phyloP scores from a whole-genome alignment of 1,140 invertebrate species.

The Oscheius sp. region DNA sequence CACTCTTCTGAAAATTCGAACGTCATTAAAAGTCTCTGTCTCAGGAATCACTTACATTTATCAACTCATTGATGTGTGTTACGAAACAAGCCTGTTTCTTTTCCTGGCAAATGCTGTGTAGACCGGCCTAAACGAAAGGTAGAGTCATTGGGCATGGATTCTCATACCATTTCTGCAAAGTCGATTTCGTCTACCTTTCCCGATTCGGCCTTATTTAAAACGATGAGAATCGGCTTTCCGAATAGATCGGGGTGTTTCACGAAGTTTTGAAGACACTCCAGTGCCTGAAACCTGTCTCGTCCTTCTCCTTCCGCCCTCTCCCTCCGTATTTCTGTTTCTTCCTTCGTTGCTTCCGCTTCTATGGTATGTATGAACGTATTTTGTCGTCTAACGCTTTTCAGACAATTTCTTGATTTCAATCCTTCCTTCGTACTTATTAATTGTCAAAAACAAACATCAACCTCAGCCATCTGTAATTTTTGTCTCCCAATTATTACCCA shows the following conservation, averaged over 20 bases:
- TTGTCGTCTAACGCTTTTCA: too few relatives aligned
- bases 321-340: too few relatives aligned
- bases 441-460: constrained; percentile 14
- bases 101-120: background rate
- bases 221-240: constrained; percentile 20
- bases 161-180: constrained; percentile 11
- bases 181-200: constrained; percentile 24
- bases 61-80: background rate
- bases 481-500: too few relatives aligned
- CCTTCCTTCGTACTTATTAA: too few relatives aligned
- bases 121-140: background rate
- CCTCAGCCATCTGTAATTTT: too few relatives aligned
- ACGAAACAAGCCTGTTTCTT: background rate
- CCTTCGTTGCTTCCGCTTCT: too few relatives aligned
- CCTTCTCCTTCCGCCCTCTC: too few relatives aligned
- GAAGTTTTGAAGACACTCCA: background rate
- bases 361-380: too few relatives aligned
- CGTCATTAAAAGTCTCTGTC: background rate
- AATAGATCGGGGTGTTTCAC: constrained; percentile 4
- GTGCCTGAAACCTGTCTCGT: constrained; percentile 8
- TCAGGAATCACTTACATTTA: background rate
- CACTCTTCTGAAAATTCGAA: background rate
- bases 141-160: background rate
- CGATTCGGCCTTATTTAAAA: constrained; percentile 21
- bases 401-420: too few relatives aligned